Base-by-base conservation (phyloP, 1,140 invertebrate genomes). In the Diachasmimorpha longicaudata region DNA sequence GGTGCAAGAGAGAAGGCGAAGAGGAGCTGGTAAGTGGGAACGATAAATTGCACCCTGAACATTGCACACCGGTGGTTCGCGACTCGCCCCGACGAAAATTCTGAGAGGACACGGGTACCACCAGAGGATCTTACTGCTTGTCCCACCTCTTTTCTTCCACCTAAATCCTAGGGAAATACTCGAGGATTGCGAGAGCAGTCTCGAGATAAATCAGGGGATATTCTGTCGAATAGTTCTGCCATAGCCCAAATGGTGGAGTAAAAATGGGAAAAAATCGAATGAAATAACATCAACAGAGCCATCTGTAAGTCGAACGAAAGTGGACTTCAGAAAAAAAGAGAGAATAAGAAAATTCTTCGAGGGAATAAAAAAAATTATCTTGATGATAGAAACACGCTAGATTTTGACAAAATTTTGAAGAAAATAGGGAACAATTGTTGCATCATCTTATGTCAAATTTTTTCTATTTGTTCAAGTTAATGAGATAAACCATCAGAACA, bases 11-110 rank as follows among this genome's bases (percentile, higher is more conserved):
- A 14, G 44, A 55, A 39, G 72, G 16, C 63, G 58, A 63, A 67
- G 58, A 74, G 11, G 58, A 66, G 37, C 21, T 39, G 39, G 72
- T 74, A 74, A 74, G 63, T 67, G 72, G 72, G 63, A 63, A 67
- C 72, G 52, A 74, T 74, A 74, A 74, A 74, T 74, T 74, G 58
- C 58, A 19, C 39, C 11, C 21, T 23, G 72, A 74, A 74, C 72
- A 74, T 67, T 67, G 72, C 58, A 63, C 42, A 42, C 58, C 42
- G 48, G 72, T 23, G 72, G 58, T 74, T 74, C 58, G 48, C 48
- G 21, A 46, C 39, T 63, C n/a, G 9, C 48, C 9, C 21, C 46
- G 52, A 6, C 31, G 52, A 55, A 72, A 58, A 58, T 39, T 42
- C 14, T 19, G 48, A 25, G 39, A 63, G 58, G 58, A 63, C 58